Evolutionary conservation across 2,797 vertebrate species (phyloP), one percentile per base, ranked within the genome.

Genomic region (Galagoides demidoff): DNA sequence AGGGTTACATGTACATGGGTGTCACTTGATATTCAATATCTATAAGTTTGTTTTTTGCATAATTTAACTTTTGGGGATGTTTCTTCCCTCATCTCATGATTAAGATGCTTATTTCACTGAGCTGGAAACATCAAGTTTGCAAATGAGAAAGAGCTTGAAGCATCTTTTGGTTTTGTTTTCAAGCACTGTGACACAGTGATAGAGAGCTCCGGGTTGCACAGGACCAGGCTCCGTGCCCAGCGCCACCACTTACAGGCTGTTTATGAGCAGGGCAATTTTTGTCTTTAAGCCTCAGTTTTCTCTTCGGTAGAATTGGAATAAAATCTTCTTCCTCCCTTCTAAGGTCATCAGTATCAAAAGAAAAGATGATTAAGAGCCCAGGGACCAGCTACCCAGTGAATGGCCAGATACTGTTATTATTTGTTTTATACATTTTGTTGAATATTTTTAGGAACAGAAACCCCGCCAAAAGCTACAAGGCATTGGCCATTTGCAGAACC

Each of bases 21-120:
- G 73, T 78, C 92, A 92, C 92, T 92, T 90, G 82, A 49, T 87
- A 64, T 52, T 93, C 78, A 83, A 34, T 83, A 92, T 52, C 83
- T 74, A 6, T 92, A 90, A 66, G 83, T 95, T 89, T 29, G 16
- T 52, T 92, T 88, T 93, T 94, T 90, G 95, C 79, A 90, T 73
- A 92, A 91, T 88, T 96, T 95, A 82, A 71, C 89, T 92, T 95
- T 93, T 87, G 83, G 88, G 45, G 29, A 1, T 49, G 13, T n/a
- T 85, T 64, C 52, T 20, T 49, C 64, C 29, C 68, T 88, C 29
- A 6, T 39, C 39, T 45, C 77, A 10, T n/a, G 59, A 88, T 31
- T 79, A 83, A 90, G 73, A 71, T 66, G 71, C 82, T 71, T 83
- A n/a, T 37, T 70, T 92, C 83, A 71, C 10, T 49, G 89, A 78